Conservation (phyloP, 2,797 vertebrate genomes). For the Coendou prehensilis region DNA sequence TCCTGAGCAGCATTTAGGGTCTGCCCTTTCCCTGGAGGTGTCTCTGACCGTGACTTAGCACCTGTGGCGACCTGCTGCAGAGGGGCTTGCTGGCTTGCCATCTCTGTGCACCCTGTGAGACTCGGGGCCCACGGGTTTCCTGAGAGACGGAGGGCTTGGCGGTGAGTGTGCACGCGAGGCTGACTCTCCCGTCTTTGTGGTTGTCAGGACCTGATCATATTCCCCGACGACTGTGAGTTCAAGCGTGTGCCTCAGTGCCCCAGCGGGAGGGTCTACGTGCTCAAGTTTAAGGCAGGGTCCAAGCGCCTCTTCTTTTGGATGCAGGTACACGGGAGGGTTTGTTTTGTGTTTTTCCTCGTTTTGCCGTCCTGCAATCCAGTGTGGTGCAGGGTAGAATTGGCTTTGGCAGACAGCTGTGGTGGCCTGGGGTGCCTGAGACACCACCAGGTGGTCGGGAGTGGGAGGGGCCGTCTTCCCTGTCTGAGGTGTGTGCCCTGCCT, state of each 20-base stretch:
- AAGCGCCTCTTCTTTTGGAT: conserved; percentile 99
- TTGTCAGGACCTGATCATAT: conserved; percentile 96
- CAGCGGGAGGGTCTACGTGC: conserved; percentile 96
- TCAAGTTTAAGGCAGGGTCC: conserved; percentile 98
- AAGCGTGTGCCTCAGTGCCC: conserved; percentile 97
- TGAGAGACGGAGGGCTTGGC: background rate
- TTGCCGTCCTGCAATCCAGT: fast-evolving
- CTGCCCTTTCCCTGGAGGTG: background rate
- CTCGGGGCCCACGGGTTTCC: background rate
- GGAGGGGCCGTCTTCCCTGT: background rate
- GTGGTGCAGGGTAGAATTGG: fast-evolving
- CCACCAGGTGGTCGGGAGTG: fast-evolving
- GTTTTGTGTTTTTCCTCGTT: fast-evolving
- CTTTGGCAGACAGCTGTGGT: fast-evolving
- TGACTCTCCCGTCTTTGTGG: background rate
- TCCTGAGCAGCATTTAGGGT: background rate
- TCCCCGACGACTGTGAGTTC: conserved; percentile 99
- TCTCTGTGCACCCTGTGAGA: fast-evolving
- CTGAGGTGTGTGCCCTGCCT: fast-evolving
- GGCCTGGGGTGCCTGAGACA: fast-evolving
- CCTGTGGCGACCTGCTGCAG: background rate
- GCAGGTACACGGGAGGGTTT: conserved; percentile 91
- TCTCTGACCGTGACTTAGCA: too few species aligned
- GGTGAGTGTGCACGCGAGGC: fast-evolving
- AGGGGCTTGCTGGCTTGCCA: background rate